phyloP scores from a whole-genome alignment of 1,140 invertebrate species.

The Drosophila kepulauana region DNA sequence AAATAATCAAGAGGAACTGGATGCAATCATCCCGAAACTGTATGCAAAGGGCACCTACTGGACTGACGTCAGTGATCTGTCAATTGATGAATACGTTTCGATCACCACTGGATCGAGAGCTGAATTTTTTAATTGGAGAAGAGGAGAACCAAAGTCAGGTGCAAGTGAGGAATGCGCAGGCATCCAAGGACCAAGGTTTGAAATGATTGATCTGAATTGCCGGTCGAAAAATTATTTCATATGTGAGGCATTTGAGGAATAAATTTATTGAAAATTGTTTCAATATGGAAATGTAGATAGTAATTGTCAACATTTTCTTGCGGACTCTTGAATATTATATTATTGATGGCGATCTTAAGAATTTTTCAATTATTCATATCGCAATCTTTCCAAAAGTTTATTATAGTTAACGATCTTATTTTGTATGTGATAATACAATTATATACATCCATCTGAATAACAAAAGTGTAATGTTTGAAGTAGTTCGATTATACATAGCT shows the following conservation, averaged over 20 bases:
- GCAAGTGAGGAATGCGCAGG: constrained; percentile 6
- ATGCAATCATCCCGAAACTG: neutral
- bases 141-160: neutral
- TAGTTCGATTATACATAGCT: no score
- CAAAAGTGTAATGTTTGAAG: no score
- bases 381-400: no score
- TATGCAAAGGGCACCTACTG: neutral
- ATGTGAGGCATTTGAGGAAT: constrained; percentile 11
- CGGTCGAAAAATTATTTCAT: neutral
- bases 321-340: no score
- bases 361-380: no score
- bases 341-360: no score
- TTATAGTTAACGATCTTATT: no score
- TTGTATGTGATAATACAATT: no score
- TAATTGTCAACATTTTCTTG: no score
- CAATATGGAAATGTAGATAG: no score
- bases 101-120: neutral
- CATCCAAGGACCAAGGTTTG: neutral
- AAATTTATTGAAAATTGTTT: neutral
- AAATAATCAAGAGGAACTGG: neutral
- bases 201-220: constrained; percentile 14
- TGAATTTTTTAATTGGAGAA: neutral
- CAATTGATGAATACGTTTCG: neutral
- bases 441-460: no score
- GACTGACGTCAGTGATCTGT: constrained; percentile 16